Percentiles rank a stretch among this genome's conserved stretches.
These are phyloP conservation scores for Suricata suricatta DNA, from an alignment of 2,113 vertebrate species.

Conservation along the genomic window DNA sequence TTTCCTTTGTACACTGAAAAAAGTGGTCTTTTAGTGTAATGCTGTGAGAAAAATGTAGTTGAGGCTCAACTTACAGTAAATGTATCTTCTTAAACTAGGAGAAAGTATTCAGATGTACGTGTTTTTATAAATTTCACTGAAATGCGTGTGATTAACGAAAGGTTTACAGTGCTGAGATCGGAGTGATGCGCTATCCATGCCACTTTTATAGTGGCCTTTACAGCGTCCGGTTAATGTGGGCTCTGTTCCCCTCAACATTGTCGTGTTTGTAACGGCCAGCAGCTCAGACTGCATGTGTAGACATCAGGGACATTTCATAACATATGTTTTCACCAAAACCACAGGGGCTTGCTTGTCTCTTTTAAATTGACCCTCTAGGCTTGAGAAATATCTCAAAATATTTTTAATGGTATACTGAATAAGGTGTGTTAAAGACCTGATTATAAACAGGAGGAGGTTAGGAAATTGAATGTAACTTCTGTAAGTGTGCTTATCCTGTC, in stretches of 20 bases:
- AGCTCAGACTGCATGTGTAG: not conserved
- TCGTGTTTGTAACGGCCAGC: not conserved
- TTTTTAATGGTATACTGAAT: constrained; percentile 10
- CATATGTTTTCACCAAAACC: not conserved
- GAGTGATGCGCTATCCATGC: not conserved
- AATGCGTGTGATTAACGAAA: not conserved
- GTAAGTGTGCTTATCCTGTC: not conserved
- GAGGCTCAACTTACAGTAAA: not conserved
- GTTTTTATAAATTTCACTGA: not conserved
- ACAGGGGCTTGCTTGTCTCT: not conserved
- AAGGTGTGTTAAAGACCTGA: not conserved
- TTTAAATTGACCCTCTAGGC: not conserved
- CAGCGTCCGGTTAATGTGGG: not conserved
- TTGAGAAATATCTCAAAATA: not conserved
- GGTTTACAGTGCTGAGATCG: not conserved
- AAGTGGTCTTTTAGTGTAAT: not conserved
- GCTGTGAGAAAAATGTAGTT: not conserved
- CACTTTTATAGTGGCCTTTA: not conserved
- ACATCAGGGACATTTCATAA: not conserved
- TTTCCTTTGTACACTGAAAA: not conserved
- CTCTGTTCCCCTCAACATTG: not conserved
- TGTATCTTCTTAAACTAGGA: not conserved
- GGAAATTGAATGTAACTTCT: not conserved
- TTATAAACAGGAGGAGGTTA: constrained; percentile 22
- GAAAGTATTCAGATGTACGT: not conserved